Conservation (phyloP, 2,113 vertebrate species). For the Thalassoma bifasciatum region DNA sequence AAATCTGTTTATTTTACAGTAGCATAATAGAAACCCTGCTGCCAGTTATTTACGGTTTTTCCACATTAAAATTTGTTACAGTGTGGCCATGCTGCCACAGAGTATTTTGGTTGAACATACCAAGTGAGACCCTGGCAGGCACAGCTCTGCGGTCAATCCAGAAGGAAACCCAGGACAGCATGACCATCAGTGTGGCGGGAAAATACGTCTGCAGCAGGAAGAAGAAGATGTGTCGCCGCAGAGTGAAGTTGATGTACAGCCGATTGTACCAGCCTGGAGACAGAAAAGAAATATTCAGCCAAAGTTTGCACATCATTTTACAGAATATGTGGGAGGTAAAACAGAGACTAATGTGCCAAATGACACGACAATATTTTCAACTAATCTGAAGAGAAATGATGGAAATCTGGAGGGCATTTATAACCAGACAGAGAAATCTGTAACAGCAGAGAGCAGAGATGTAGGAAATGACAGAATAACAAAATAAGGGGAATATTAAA, state of each 20-base stretch:
- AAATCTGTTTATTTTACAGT: no score
- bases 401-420: not conserved
- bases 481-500: not conserved
- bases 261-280: conserved; percentile 94
- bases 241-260: conserved; percentile 94
- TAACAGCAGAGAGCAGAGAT: not conserved
- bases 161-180: conserved; percentile 96
- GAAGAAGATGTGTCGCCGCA: conserved; percentile 94
- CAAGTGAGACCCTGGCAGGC: conserved; percentile 93
- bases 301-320: not conserved
- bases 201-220: conserved; percentile 97
- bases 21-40: no score
- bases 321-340: not conserved
- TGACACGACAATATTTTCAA: conserved; percentile 6
- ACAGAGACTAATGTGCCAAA: not conserved
- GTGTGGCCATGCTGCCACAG: no score
- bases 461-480: conserved; percentile 1
- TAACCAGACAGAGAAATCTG: not conserved
- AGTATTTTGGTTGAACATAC: no score
- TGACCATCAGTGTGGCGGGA: conserved; percentile 93
- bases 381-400: not conserved
- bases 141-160: conserved; percentile 94
- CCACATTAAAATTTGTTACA: no score
- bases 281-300: not conserved
- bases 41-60: no score